A percentile compares a stretch with the other conserved stretches of the same genome.
phyloP scores from a whole-genome alignment of 2,113 vertebrate genomes.

The Mesembrinibis cayennensis region DNA sequence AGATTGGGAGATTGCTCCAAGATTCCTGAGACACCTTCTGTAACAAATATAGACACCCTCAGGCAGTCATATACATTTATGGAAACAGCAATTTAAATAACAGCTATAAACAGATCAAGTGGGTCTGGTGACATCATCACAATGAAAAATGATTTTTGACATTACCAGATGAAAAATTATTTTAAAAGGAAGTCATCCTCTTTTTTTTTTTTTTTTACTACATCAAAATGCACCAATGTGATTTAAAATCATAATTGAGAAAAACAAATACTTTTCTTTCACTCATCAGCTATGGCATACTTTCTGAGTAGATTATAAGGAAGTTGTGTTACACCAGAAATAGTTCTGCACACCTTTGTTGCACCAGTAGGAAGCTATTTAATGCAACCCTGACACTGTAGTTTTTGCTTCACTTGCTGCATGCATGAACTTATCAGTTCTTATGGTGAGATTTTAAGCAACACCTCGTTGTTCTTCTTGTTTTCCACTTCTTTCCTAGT shows the following conservation, averaged over 20 bases:
- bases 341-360: background rate
- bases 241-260: background rate
- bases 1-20: constrained; percentile 16
- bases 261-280: background rate
- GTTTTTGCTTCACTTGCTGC: background rate
- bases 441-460: background rate
- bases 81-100: constrained; percentile 43
- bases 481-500: background rate
- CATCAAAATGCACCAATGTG: background rate
- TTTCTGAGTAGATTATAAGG: background rate
- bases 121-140: background rate
- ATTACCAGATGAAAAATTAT: background rate
- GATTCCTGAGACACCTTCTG: constrained; percentile 27
- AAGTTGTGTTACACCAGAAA: background rate
- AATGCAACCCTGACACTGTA: background rate
- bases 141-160: background rate
- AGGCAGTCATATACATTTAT: constrained; percentile 31
- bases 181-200: background rate
- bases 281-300: background rate
- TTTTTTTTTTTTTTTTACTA: background rate
- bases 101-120: background rate
- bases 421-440: background rate
- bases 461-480: background rate
- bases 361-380: background rate
- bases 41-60: constrained; percentile 44